Evolutionary conservation across 2,797 vertebrate genomes (phyloP).

Genomic region (Anableps anableps): DNA sequence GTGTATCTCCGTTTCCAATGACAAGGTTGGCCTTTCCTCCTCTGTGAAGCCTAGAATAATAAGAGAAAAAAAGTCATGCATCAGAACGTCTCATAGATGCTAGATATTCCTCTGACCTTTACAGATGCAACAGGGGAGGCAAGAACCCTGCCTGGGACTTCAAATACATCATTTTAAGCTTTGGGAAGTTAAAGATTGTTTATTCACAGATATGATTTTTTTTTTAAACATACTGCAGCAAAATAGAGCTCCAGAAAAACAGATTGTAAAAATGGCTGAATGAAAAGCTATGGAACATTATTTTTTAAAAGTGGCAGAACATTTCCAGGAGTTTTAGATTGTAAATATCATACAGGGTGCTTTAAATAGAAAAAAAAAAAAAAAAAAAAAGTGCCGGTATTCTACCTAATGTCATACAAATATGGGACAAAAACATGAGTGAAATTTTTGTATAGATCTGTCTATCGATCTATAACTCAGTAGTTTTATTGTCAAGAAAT

Average conservation of each 20-base stretch:
- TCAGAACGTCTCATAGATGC: constrained; percentile 51
- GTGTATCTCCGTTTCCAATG: constrained; percentile 41
- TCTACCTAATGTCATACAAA: too few species aligned
- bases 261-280: not conserved
- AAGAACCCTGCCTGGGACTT: constrained; percentile 46
- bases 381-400: too few species aligned
- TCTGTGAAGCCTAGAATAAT: constrained; percentile 43
- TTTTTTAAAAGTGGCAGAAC: not conserved
- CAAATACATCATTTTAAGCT: constrained; percentile 48
- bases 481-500: too few species aligned
- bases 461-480: too few species aligned
- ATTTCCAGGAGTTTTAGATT: not conserved
- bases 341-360: not conserved
- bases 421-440: too few species aligned
- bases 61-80: constrained; percentile 35
- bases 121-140: constrained; percentile 47
- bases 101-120: constrained; percentile 70
- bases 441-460: too few species aligned
- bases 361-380: too few species aligned
- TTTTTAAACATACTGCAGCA: constrained; percentile 10
- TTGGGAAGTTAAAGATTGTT: constrained; percentile 22
- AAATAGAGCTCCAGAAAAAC: not conserved
- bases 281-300: not conserved
- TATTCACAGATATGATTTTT: constrained; percentile 23
- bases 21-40: constrained; percentile 68